phyloP scores from a whole-genome alignment of 2,113 vertebrate species.

The Alligator sinensis region DNA sequence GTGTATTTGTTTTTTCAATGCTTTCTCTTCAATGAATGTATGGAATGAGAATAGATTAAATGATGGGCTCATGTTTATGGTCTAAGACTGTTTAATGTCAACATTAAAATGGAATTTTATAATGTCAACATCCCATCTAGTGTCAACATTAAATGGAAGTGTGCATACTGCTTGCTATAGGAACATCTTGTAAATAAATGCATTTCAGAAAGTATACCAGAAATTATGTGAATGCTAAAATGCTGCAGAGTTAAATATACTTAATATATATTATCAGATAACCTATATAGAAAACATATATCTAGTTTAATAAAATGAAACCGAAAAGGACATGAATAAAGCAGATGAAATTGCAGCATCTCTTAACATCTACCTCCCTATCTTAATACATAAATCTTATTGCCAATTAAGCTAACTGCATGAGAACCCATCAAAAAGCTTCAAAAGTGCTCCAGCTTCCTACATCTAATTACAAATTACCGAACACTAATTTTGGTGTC shows the following conservation, averaged over 20 bases:
- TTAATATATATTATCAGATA: not conserved
- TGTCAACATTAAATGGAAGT: not conserved
- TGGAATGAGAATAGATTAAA: not conserved
- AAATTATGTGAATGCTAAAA: not conserved
- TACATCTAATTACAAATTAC: constrained; percentile 74
- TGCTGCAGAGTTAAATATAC: not conserved
- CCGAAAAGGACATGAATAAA: not conserved
- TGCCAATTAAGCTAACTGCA: constrained; percentile 56
- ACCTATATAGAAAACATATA: not conserved
- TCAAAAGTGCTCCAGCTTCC: constrained; percentile 70
- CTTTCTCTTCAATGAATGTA: not conserved
- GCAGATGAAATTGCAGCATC: not conserved
- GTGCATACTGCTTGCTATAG: rapidly evolving
- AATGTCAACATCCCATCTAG: not conserved
- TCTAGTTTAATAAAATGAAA: not conserved
- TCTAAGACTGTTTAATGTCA: not conserved
- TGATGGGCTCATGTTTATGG: not conserved
- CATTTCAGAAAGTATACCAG: not conserved
- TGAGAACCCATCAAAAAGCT: constrained; percentile 66
- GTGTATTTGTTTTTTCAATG: not conserved
- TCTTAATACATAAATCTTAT: constrained; percentile 46
- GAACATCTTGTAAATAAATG: not conserved
- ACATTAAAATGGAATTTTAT: not conserved
- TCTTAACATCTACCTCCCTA: constrained; percentile 21
- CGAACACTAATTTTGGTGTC: constrained; percentile 69